A percentile compares a stretch with the other conserved stretches of the same genome.
phyloP scores from a whole-genome alignment of 2,888 invertebrate genomes.

The Allophyes oxyacanthae region DNA sequence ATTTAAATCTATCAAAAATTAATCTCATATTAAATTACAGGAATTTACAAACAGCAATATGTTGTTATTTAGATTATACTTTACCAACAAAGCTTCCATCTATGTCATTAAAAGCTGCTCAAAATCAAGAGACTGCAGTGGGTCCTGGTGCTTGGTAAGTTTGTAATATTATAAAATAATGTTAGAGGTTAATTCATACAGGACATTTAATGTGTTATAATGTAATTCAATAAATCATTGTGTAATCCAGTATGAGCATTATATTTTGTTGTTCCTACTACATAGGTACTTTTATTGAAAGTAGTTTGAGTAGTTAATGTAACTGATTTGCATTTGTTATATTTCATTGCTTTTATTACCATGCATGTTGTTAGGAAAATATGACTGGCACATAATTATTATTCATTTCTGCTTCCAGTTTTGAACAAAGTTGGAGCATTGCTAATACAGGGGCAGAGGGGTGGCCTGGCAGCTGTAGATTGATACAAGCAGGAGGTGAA shows the following conservation, averaged over 20 bases:
- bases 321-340: too few relatives aligned
- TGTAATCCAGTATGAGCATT: too few relatives aligned
- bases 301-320: too few relatives aligned
- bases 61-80: constrained; percentile 97
- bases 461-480: constrained; percentile 96
- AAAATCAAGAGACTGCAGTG: constrained; percentile 91
- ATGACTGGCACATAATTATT: too few relatives aligned
- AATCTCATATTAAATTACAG: constrained; percentile 85
- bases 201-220: too few relatives aligned
- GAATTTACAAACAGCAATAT: constrained; percentile 98
- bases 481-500: constrained; percentile 93
- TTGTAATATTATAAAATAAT: constrained; percentile 4
- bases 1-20: not conserved
- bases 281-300: too few relatives aligned
- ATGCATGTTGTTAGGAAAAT: too few relatives aligned
- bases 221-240: too few relatives aligned
- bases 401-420: constrained; percentile 82
- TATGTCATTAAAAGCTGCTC: constrained; percentile 90
- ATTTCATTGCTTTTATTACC: too few relatives aligned
- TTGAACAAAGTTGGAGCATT: constrained; percentile 96
- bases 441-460: constrained; percentile 95
- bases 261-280: too few relatives aligned
- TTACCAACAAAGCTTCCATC: constrained; percentile 89
- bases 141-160: constrained; percentile 92
- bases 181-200: not conserved